Evolutionary conservation across 2,797 vertebrate species (phyloP).

Genomic region (Sebastes flavidus): DNA sequence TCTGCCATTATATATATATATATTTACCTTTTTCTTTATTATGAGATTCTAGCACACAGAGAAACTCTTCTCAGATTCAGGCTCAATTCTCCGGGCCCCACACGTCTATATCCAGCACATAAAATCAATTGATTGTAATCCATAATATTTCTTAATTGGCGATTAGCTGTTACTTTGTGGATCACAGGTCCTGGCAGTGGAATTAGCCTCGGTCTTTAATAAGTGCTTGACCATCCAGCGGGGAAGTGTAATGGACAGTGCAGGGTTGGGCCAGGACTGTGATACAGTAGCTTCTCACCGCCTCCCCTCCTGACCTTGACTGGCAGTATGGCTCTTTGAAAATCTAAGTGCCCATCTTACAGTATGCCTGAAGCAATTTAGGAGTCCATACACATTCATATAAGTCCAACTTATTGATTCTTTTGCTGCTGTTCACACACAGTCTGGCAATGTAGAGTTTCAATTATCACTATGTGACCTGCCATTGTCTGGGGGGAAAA

Average conservation of each 20-base stretch:
- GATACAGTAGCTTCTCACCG: slow-evolving; percentile 54
- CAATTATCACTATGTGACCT: slow-evolving; percentile 75
- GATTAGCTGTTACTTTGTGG: slow-evolving; percentile 79
- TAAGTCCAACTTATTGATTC: slow-evolving; percentile 76
- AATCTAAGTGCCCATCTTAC: slow-evolving; percentile 79
- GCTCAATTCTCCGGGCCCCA: slow-evolving; percentile 31
- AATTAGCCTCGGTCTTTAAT: slow-evolving; percentile 79
- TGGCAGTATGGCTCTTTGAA: slow-evolving; percentile 77
- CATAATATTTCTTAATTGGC: slow-evolving; percentile 81
- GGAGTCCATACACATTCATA: slow-evolving; percentile 74
- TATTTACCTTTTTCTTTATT: not conserved
- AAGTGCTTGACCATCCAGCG: slow-evolving; percentile 68
- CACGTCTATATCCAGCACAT: slow-evolving; percentile 52
- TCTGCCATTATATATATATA: not conserved
- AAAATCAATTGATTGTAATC: slow-evolving; percentile 81
- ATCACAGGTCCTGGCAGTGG: slow-evolving; percentile 78
- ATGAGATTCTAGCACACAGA: not conserved
- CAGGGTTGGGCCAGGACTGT: slow-evolving; percentile 55
- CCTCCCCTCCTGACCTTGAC: slow-evolving; percentile 78
- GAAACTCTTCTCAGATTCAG: slow-evolving; percentile 22
- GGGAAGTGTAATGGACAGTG: slow-evolving; percentile 71
- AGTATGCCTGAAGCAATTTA: slow-evolving; percentile 77
- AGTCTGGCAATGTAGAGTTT: slow-evolving; percentile 73
- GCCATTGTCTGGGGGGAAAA: slow-evolving; percentile 62
- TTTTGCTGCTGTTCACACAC: slow-evolving; percentile 74